Percentiles rank a stretch among this genome's conserved stretches.
These are phyloP conservation scores for Todus mexicanus DNA, from an alignment of 2,797 vertebrate species.

Conservation along the genomic window DNA sequence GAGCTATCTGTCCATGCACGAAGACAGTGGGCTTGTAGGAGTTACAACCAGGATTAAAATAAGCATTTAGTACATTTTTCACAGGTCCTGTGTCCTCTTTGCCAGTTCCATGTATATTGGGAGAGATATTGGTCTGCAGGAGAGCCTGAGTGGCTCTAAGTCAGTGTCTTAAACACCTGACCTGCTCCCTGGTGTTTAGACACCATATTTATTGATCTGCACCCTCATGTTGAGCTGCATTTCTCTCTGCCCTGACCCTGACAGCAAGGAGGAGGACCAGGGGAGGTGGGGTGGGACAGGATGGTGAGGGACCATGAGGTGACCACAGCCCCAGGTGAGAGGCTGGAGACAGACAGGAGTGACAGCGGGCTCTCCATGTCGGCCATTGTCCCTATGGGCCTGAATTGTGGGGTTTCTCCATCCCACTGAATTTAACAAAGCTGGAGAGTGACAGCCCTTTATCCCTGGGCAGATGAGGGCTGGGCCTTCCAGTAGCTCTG, in stretches of 20 bases:
- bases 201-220: background rate
- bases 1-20: background rate
- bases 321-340: background rate
- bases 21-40: background rate
- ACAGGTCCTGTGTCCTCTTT: background rate
- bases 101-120: background rate
- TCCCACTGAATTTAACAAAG: background rate
- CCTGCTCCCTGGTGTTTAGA: background rate
- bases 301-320: too few relatives aligned
- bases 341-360: background rate
- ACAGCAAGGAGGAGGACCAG: background rate
- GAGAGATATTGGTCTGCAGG: background rate
- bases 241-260: background rate
- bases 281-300: background rate
- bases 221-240: background rate
- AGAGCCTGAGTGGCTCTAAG: background rate
- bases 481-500: background rate
- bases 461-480: too few relatives aligned
- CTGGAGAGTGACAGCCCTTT: background rate
- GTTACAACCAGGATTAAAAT: background rate
- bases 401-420: too few relatives aligned
- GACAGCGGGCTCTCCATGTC: background rate
- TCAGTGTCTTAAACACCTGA: background rate
- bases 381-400: too few relatives aligned
- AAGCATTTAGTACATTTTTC: background rate